A percentile compares a stretch with the other conserved stretches of the same genome.
phyloP scores from a whole-genome alignment of 2,113 vertebrate species.

The Colistium nudipinnis region DNA sequence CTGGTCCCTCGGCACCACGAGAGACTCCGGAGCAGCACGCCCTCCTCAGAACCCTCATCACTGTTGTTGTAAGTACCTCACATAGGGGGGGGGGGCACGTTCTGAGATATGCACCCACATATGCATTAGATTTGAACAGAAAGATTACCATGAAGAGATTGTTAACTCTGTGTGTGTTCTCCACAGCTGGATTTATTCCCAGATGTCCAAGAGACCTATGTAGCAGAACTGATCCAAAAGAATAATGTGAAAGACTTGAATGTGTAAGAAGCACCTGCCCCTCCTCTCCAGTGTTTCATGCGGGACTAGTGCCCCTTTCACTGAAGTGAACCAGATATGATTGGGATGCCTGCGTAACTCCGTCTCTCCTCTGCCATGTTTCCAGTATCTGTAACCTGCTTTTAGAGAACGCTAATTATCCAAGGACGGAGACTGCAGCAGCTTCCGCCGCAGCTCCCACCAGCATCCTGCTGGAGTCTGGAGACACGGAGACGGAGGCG shows the following conservation, averaged over 20 bases:
- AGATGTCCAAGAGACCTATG: slow-evolving; percentile 79
- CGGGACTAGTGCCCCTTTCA: no score
- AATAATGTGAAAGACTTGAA: slow-evolving; percentile 83
- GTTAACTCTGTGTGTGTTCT: slow-evolving; percentile 7
- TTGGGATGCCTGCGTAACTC: neutral
- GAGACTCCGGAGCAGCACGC: slow-evolving; percentile 47
- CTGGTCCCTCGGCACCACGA: slow-evolving; percentile 76
- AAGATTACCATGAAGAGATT: no score
- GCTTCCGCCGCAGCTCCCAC: slow-evolving; percentile 85
- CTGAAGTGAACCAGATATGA: no score
- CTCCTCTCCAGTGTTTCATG: neutral
- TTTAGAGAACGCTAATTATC: slow-evolving; percentile 94
- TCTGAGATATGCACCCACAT: neutral
- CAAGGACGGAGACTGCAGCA: slow-evolving; percentile 86
- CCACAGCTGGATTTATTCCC: slow-evolving; percentile 83
- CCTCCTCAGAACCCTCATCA: slow-evolving; percentile 63
- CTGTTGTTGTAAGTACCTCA: slow-evolving; percentile 77
- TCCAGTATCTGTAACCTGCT: slow-evolving; percentile 95
- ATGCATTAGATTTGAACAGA: neutral
- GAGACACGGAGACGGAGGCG: slow-evolving; percentile 82
- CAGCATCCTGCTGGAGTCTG: slow-evolving; percentile 93
- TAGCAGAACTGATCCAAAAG: slow-evolving; percentile 81
- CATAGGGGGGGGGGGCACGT: accelerated
- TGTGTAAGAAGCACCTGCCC: slow-evolving; percentile 76
- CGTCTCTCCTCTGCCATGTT: slow-evolving; percentile 24